phyloP scores from a whole-genome alignment of 2,888 invertebrate species.

The Lysandra bellargus region DNA sequence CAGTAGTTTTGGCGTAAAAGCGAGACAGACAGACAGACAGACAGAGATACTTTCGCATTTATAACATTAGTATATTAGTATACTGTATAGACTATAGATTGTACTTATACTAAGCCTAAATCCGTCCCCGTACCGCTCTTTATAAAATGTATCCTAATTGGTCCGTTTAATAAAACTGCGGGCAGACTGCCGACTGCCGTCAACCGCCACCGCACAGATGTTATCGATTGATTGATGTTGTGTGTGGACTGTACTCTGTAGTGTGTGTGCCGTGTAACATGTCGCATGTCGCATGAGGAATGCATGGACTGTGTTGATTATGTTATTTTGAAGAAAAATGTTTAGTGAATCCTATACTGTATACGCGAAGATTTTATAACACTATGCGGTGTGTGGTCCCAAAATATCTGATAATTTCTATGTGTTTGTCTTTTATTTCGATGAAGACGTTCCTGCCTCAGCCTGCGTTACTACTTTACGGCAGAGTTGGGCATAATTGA shows the following conservation, averaged over 20 bases:
- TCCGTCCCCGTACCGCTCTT: conserved; percentile 16
- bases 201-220: conserved; percentile 57
- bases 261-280: neutral
- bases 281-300: neutral
- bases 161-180: conserved; percentile 42
- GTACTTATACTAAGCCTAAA: neutral
- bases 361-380: too few relatives aligned
- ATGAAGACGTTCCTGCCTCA: too few relatives aligned
- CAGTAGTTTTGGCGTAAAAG: too few relatives aligned
- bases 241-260: neutral
- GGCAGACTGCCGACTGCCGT: conserved; percentile 37
- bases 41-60: too few relatives aligned
- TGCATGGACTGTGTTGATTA: neutral
- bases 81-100: neutral
- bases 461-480: too few relatives aligned
- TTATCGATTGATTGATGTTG: conserved; percentile 55
- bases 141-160: conserved; percentile 41
- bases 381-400: too few relatives aligned
- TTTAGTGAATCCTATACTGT: neutral
- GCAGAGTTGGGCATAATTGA: too few relatives aligned
- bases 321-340: neutral
- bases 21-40: too few relatives aligned
- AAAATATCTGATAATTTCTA: too few relatives aligned
- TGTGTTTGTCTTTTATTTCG: too few relatives aligned
- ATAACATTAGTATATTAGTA: neutral